A percentile compares a stretch with the other conserved stretches of the same genome.
These are phyloP conservation scores for Ia io DNA, from an alignment of 2,113 vertebrate species.

Conservation along the genomic window DNA sequence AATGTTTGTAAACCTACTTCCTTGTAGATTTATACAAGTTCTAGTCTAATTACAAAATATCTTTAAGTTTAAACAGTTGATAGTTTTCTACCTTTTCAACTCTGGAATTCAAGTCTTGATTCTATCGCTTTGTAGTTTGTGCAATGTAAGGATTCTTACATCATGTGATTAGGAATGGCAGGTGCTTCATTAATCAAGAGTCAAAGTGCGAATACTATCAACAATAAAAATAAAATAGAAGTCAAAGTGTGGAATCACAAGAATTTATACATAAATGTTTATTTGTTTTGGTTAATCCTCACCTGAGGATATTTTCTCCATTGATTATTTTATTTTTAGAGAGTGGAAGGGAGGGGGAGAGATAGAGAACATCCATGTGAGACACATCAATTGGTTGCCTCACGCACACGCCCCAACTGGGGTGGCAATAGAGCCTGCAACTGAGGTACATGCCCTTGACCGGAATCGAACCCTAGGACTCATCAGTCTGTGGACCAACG, in stretches of 20 bases:
- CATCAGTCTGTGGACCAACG: too few relatives aligned
- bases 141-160: background rate
- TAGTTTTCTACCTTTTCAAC: background rate
- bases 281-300: too few relatives aligned
- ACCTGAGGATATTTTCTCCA: too few relatives aligned
- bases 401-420: too few relatives aligned
- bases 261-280: slow-evolving; percentile 7
- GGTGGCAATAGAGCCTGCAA: too few relatives aligned
- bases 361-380: too few relatives aligned
- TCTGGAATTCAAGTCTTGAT: background rate
- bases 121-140: background rate
- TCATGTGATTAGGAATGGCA: background rate
- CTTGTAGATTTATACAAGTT: background rate
- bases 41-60: slow-evolving; percentile 10
- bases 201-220: background rate
- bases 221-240: too few relatives aligned
- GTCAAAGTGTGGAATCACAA: background rate
- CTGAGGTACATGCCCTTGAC: too few relatives aligned
- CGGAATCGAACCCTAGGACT: too few relatives aligned
- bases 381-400: too few relatives aligned
- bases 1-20: slow-evolving; percentile 22
- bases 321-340: too few relatives aligned
- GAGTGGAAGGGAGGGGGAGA: too few relatives aligned
- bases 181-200: background rate
- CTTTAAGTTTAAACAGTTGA: background rate